Evolutionary conservation across 2,113 vertebrate genomes (phyloP), one percentile per base, ranked within the genome.

Genomic region (Odobenus rosmarus): DNA sequence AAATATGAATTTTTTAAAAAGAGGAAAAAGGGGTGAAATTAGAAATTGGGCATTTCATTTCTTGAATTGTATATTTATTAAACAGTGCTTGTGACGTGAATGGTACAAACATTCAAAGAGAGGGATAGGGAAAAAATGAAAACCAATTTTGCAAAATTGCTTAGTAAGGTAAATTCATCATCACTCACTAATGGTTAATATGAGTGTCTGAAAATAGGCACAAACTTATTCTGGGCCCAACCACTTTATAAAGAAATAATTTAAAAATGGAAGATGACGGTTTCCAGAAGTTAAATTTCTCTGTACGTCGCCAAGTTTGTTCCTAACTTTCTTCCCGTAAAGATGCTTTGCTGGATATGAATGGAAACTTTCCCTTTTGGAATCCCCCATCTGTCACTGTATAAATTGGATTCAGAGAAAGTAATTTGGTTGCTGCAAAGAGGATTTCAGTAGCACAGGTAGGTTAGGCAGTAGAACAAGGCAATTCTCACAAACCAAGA

Each of bases 381-480:
- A 96, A 64, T 95, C 26, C 85, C 90, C 90, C 93, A 88, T 95
- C 91, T 98, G 95, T 97, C 88, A 57, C 61, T 82, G 71, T 69
- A 84, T 95, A 97, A 97, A 97, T 9, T 82, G 71, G 67, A 94
- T 93, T 93, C 88, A 49, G 88, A 97, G 79, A 94, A 97, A 98
- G 72, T 83, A 69, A 95, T 93, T 46, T 96, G 49, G 88, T 92
- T 71, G 39, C 88, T 93, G 28, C 15, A 87, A 92, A 87, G 64
- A 84, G 77, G 67, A 97, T 94, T 95, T 85, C 59, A 55, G 86
- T 80, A 62, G 53, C 77, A 82, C 85, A 94, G 95, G 95, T 96
- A 85, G 53, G 55, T 23, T 81, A 55, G 31, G 10, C 39, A 28
- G 26, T 21, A 21, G 84, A 74, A 86, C 15, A 82, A 90, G 28